These are phyloP conservation scores for Drymodes brunneopygia DNA, from an alignment of 2,113 vertebrate genomes.

Conservation along the genomic window DNA sequence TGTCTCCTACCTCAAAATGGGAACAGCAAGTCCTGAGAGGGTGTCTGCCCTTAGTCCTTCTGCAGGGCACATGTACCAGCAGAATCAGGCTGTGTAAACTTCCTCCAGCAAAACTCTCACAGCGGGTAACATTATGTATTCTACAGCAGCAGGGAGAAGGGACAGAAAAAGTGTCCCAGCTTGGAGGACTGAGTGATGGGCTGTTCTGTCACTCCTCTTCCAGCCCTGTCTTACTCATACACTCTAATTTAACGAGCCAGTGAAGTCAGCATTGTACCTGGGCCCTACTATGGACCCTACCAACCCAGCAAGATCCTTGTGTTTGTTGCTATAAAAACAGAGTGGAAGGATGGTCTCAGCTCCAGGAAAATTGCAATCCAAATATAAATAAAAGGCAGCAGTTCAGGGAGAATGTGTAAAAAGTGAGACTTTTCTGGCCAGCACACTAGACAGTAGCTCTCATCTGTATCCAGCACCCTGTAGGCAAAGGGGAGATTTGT, in stretches of 20 bases:
- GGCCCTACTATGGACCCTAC: neutral
- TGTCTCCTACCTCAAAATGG: neutral
- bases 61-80: rapidly evolving
- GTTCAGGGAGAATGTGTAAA: neutral
- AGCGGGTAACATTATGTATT: neutral
- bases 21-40: neutral
- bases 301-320: neutral
- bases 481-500: neutral
- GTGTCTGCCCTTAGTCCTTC: neutral
- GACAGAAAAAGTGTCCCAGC: neutral
- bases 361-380: neutral
- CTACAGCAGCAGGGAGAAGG: neutral
- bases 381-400: neutral
- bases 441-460: neutral
- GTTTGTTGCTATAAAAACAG: neutral
- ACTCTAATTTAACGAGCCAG: neutral
- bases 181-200: neutral
- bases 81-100: neutral
- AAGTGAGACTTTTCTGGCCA: neutral
- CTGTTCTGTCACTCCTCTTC: neutral
- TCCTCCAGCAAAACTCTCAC: neutral
- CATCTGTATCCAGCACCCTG: neutral
- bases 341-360: neutral
- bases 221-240: neutral
- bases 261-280: neutral